Evolutionary conservation across 2,797 vertebrate species (phyloP).

Genomic region (Xyrichtys novacula): DNA sequence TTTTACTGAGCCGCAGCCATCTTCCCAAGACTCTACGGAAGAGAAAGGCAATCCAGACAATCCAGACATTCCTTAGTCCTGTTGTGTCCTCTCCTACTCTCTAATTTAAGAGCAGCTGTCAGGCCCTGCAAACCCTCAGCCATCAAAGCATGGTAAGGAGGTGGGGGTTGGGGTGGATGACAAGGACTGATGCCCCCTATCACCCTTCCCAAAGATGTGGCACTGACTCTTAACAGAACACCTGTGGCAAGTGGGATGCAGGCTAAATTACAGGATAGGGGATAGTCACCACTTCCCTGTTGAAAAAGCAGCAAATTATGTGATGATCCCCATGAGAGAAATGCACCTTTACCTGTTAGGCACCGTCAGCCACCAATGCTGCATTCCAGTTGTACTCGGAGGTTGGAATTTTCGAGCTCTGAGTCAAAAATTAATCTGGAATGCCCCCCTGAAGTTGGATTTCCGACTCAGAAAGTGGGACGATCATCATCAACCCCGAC

Average conservation of each 20-base stretch:
- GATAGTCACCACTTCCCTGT: constrained; percentile 22
- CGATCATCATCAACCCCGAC: no score
- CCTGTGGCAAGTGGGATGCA: constrained; percentile 64
- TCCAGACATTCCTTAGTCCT: constrained; percentile 84
- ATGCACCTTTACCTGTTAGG: not conserved
- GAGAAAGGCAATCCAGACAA: constrained; percentile 80
- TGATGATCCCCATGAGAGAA: constrained; percentile 24
- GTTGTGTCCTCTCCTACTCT: constrained; percentile 79
- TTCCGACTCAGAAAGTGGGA: no score
- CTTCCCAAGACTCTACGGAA: constrained; percentile 78
- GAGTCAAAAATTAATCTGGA: no score
- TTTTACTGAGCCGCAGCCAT: constrained; percentile 55
- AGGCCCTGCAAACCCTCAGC: constrained; percentile 77
- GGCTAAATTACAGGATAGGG: constrained; percentile 73
- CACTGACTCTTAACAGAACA: constrained; percentile 61
- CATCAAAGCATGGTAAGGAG: constrained; percentile 76
- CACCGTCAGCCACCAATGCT: not conserved
- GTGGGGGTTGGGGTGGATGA: constrained; percentile 28
- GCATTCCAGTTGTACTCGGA: no score
- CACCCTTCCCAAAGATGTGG: constrained; percentile 67
- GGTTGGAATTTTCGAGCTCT: no score
- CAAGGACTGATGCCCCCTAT: constrained; percentile 49
- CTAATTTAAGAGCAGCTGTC: constrained; percentile 89
- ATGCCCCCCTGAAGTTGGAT: no score
- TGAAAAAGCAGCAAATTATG: constrained; percentile 55